A percentile compares a stretch with the other conserved stretches of the same genome.
Evolutionary conservation across 2,797 vertebrate species (phyloP).

Genomic region (Peromyscus nudipes): DNA sequence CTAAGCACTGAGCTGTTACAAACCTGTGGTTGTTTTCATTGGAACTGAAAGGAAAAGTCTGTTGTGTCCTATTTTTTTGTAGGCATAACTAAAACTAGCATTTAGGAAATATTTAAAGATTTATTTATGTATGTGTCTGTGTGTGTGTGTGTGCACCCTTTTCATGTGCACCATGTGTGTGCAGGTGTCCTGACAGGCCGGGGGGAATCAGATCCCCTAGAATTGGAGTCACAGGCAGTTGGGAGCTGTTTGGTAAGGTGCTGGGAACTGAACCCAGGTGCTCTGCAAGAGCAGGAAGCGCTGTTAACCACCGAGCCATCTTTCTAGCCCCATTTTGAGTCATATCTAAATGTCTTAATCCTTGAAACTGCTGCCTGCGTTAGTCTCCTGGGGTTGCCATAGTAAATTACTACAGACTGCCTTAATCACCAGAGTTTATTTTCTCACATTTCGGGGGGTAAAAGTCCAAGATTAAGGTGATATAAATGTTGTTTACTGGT

Average conservation of each 20-base stretch:
- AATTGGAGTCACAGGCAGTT: neutral
- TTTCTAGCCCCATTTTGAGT: neutral
- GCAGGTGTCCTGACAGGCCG: neutral
- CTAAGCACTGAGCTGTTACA: neutral
- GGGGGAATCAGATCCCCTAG: neutral
- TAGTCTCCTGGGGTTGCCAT: neutral
- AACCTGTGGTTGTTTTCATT: conserved; percentile 34
- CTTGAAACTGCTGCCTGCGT: neutral
- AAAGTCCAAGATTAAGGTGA: conserved; percentile 15
- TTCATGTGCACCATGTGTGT: neutral
- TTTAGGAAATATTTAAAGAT: conserved; percentile 30
- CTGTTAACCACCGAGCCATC: neutral
- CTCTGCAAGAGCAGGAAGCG: neutral
- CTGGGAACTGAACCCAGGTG: neutral
- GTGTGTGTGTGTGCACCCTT: neutral
- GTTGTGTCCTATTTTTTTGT: neutral
- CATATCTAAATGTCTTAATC: neutral
- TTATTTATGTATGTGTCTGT: neutral
- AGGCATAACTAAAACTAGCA: conserved; percentile 27
- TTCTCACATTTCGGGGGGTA: conserved; percentile 1
- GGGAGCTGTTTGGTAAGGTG: neutral
- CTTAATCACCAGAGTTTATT: conserved; percentile 52
- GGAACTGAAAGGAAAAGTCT: conserved; percentile 31
- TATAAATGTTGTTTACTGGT: neutral
- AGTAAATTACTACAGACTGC: neutral